Evolutionary conservation across 2,797 vertebrate genomes (phyloP).

Genomic region (Ceyx erithaca): DNA sequence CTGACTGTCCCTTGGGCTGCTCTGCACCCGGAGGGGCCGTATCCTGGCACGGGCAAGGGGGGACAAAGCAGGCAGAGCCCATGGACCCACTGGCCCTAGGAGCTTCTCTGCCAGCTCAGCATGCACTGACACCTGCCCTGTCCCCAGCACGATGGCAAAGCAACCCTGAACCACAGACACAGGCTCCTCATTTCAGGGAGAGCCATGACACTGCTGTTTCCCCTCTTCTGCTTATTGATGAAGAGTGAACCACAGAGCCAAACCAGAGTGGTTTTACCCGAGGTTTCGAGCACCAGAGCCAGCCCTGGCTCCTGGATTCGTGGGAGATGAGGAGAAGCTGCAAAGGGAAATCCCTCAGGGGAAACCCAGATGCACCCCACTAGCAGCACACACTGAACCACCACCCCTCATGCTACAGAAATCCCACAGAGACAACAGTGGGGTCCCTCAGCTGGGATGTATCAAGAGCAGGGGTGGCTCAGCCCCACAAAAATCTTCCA

Average conservation of each 20-base stretch:
- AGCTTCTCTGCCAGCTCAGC: background rate
- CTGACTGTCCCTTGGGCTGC: background rate
- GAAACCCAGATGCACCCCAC: background rate
- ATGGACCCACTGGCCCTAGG: background rate
- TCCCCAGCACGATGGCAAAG: background rate
- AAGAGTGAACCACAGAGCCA: background rate
- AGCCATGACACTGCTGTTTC: fast-evolving
- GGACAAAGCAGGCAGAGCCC: fast-evolving
- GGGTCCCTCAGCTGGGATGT: background rate
- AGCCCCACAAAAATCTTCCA: fast-evolving
- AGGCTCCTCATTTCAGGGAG: background rate
- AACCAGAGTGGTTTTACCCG: fast-evolving
- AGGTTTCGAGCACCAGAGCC: background rate
- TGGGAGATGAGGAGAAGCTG: fast-evolving
- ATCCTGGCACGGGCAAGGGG: background rate
- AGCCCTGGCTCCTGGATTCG: background rate
- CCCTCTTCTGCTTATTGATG: fast-evolving
- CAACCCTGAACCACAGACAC: fast-evolving
- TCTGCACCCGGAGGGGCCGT: background rate
- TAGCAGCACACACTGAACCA: background rate
- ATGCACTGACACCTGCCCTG: fast-evolving
- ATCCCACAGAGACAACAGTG: fast-evolving
- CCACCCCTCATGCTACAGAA: fast-evolving
- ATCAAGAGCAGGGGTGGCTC: fast-evolving
- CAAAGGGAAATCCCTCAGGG: background rate